These are phyloP conservation scores for Turdus rufiventris DNA, from an alignment of 2,113 vertebrate species.

Conservation along the genomic window DNA sequence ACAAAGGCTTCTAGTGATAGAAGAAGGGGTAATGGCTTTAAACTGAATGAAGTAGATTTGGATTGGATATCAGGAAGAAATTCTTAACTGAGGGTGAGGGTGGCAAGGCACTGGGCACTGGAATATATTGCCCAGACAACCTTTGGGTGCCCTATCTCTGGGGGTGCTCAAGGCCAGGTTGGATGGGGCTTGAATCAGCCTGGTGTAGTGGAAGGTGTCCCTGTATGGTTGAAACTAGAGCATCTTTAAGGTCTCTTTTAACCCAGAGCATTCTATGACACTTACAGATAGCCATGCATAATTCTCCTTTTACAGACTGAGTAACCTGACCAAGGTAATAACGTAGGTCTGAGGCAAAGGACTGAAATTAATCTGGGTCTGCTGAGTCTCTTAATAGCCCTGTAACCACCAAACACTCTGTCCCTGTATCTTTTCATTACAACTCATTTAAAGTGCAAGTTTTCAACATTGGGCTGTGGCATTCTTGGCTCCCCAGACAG, in stretches of 20 bases:
- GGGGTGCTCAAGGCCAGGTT: neutral
- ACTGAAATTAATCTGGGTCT: neutral
- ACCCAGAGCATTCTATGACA: neutral
- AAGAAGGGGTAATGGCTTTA: neutral
- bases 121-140: neutral
- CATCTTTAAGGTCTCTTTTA: neutral
- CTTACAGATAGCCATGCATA: neutral
- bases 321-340: neutral
- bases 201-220: neutral
- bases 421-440: neutral
- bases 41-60: neutral
- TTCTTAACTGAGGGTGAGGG: neutral
- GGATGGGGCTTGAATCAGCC: neutral
- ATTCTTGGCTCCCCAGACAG: neutral
- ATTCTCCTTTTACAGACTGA: neutral
- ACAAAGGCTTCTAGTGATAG: neutral
- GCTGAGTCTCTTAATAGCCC: neutral
- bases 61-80: neutral
- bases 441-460: neutral
- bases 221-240: neutral
- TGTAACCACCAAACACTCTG: neutral
- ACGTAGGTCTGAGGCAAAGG: neutral
- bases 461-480: neutral
- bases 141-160: neutral
- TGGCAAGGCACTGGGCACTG: neutral